A percentile compares a stretch with the other conserved stretches of the same genome.
phyloP scores from a whole-genome alignment of 1,140 invertebrate genomes.

The Aphelenchoides fujianensis region DNA sequence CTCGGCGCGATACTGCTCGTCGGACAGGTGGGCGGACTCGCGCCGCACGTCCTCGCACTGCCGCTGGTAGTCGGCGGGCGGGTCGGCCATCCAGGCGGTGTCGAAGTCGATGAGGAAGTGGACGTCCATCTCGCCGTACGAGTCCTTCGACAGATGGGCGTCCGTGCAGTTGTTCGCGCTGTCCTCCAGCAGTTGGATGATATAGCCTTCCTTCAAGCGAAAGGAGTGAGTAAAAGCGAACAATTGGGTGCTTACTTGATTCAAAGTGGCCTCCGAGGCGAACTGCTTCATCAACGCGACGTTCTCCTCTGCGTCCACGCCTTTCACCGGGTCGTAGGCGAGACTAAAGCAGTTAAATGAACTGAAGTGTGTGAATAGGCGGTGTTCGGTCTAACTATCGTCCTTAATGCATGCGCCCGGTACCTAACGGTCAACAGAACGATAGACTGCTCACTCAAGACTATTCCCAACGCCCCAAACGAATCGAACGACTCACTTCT shows the following conservation, averaged over 20 bases:
- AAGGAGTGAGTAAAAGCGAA: background rate
- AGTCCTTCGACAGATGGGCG: constrained; percentile 67
- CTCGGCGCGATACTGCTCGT: constrained; percentile 67
- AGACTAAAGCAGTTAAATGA: too few species aligned
- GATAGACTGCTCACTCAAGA: too few species aligned
- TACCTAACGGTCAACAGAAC: too few species aligned
- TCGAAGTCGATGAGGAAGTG: constrained; percentile 71
- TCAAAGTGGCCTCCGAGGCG: constrained; percentile 1
- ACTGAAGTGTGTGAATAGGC: too few species aligned
- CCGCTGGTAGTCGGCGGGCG: constrained; percentile 65
- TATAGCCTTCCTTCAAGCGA: constrained; percentile 62
- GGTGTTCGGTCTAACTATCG: too few species aligned
- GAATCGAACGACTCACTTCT: constrained; percentile 64
- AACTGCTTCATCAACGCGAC: constrained; percentile 1
- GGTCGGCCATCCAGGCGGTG: constrained; percentile 67
- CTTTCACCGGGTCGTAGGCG: background rate
- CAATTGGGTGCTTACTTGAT: background rate
- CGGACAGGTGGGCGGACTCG: constrained; percentile 68
- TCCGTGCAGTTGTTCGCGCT: constrained; percentile 68
- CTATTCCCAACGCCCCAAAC: constrained; percentile 5
- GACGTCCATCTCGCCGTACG: constrained; percentile 67
- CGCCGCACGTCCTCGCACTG: constrained; percentile 67
- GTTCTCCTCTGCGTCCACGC: constrained; percentile 4
- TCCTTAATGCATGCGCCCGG: too few species aligned
- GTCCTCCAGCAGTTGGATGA: constrained; percentile 65